A percentile compares a stretch with the other conserved stretches of the same genome.
Conservation (phyloP, 2,113 vertebrate species). For the Dromiciops gliroides region DNA sequence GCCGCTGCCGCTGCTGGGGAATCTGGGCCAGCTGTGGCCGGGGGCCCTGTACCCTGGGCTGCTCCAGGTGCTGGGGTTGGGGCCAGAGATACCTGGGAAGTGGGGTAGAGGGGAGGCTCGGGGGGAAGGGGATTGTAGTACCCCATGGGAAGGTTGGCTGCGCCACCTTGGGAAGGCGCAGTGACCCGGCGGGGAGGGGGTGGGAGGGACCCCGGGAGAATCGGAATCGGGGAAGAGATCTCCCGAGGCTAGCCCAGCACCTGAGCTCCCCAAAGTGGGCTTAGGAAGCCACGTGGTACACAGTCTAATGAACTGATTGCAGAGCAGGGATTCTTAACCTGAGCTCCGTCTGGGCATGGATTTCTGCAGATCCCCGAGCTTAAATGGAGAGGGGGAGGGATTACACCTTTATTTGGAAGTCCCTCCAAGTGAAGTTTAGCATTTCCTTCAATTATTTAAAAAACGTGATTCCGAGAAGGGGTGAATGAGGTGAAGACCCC, state of each 20-base stretch:
- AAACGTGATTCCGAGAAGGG: neutral
- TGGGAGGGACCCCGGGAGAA: neutral
- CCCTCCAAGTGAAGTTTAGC: neutral
- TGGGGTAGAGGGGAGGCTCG: neutral
- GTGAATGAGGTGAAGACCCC: neutral
- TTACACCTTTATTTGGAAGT: neutral
- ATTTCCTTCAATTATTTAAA: neutral
- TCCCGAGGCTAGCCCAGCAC: neutral
- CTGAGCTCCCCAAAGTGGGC: conserved; percentile 69
- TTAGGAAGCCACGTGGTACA: conserved; percentile 50
- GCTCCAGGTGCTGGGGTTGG: conserved; percentile 61
- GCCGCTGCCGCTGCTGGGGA: conserved; percentile 77
- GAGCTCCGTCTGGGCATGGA: neutral
- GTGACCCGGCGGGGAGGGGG: neutral
- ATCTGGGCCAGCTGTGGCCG: conserved; percentile 72
- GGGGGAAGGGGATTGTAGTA: too few species aligned
- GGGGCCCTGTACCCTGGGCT: conserved; percentile 58
- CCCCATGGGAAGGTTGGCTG: too few species aligned
- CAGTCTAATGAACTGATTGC: too few species aligned
- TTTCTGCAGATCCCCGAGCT: neutral
- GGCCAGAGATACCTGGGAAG: neutral
- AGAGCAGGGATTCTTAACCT: neutral
- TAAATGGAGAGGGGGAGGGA: neutral
- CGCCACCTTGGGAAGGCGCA: neutral
- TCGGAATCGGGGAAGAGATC: neutral